phyloP scores from a whole-genome alignment of 2,113 vertebrate species.

The Cyphomyrus discorhynchus region DNA sequence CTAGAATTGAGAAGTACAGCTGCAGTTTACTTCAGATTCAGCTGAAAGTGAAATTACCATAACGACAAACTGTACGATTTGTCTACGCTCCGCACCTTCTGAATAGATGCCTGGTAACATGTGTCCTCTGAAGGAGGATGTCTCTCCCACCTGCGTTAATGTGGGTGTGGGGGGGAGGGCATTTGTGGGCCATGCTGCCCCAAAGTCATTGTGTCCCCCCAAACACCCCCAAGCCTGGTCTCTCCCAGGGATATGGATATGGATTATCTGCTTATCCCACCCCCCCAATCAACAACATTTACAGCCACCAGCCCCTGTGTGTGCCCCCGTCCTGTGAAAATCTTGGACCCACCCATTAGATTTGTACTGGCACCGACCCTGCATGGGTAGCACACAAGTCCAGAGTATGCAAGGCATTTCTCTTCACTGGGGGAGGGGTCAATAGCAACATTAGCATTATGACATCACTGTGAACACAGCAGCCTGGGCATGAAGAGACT shows the following conservation, averaged over 20 bases:
- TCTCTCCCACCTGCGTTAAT: neutral
- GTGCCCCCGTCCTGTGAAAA: neutral
- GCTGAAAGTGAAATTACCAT: neutral
- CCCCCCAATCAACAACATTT: neutral
- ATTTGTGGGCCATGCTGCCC: neutral
- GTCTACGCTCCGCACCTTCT: neutral
- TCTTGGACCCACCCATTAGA: neutral
- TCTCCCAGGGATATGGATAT: neutral
- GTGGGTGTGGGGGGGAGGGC: neutral
- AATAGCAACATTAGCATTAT: neutral
- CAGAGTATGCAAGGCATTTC: neutral
- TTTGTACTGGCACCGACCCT: neutral
- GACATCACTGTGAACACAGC: neutral
- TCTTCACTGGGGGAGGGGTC: neutral
- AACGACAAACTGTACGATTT: neutral
- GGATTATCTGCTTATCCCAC: neutral
- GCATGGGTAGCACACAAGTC: neutral
- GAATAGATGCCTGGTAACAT: neutral
- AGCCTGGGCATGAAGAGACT: neutral
- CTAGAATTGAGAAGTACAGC: neutral
- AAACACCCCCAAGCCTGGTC: neutral
- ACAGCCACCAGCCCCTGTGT: neutral
- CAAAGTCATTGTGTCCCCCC: neutral
- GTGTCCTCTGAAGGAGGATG: neutral
- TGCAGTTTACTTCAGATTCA: neutral